Evolutionary conservation across 2,113 vertebrate species (phyloP).

Genomic region (Salvelinus fontinalis): DNA sequence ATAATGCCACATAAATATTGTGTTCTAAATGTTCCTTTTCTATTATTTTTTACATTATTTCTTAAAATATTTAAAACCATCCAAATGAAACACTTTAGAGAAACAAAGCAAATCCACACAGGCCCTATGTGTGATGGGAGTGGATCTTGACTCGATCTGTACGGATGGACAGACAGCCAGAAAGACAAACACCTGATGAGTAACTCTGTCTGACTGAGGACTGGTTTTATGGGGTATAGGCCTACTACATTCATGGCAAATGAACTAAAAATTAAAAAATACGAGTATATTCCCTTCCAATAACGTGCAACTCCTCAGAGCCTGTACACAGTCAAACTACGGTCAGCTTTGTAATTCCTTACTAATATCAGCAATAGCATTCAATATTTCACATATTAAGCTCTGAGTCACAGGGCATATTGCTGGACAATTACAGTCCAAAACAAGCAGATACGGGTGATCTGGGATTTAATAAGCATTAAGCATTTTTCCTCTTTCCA

Average conservation of each 20-base stretch:
- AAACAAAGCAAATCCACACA: conserved; percentile 54
- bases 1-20: conserved; percentile 23
- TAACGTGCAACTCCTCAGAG: conserved; percentile 1
- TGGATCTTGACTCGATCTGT: conserved; percentile 58
- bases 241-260: no score
- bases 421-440: conserved; percentile 36
- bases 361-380: conserved; percentile 36
- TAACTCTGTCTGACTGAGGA: no score
- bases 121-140: conserved; percentile 30
- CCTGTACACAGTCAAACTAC: background rate
- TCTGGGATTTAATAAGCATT: conserved; percentile 41
- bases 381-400: conserved; percentile 30
- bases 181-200: no score
- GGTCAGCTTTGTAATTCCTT: conserved; percentile 17
- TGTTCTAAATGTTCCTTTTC: conserved; percentile 19
- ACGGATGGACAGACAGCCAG: background rate
- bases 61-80: conserved; percentile 54
- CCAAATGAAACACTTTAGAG: conserved; percentile 35
- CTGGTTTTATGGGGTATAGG: no score
- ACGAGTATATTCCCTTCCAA: background rate
- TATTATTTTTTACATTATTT: conserved; percentile 19
- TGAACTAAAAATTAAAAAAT: no score
- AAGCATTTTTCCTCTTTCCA: conserved; percentile 2
- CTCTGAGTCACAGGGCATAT: conserved; percentile 29
- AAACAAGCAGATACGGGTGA: conserved; percentile 38